Percentiles rank a stretch among this genome's conserved stretches.
These are phyloP conservation scores for Echinarachnius parma DNA, from an alignment of 53 echinoderm and acorn worm genomes.

Conservation along the genomic window DNA sequence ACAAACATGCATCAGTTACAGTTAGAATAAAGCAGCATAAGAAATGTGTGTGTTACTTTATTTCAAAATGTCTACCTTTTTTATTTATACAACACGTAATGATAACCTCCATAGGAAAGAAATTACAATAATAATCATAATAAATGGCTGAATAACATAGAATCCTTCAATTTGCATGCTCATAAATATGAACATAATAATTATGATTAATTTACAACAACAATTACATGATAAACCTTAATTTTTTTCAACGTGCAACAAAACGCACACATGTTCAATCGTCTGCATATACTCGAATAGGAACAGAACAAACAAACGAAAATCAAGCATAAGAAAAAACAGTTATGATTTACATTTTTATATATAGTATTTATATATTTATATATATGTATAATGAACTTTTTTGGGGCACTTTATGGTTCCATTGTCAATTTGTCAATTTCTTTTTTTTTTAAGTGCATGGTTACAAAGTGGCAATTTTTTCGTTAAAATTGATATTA, in stretches of 20 bases:
- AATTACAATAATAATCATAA: constrained; percentile 32
- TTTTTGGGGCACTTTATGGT: constrained; percentile 46
- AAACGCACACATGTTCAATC: constrained; percentile 8
- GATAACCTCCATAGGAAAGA: constrained; percentile 29
- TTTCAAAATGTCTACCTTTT: constrained; percentile 51
- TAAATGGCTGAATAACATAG: constrained; percentile 34
- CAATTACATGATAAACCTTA: background rate
- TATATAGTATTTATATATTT: too few relatives aligned
- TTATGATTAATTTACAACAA: constrained; percentile 38
- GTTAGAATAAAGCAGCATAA: too few relatives aligned
- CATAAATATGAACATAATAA: constrained; percentile 34
- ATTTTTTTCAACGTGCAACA: background rate
- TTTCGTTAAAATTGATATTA: too few relatives aligned
- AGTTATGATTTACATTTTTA: too few relatives aligned
- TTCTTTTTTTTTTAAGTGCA: background rate
- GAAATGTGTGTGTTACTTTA: constrained; percentile 9
- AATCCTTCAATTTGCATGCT: constrained; percentile 42
- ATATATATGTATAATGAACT: constrained; percentile 20
- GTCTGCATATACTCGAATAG: background rate
- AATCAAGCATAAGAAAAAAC: constrained; percentile 8
- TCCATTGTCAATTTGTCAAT: constrained; percentile 1
- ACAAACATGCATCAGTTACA: too few relatives aligned
- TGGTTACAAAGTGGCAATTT: background rate
- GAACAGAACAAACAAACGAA: background rate
- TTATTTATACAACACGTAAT: constrained; percentile 42